phyloP scores from a whole-genome alignment of 2,888 invertebrate species.

The Agonopterix subpropinquella region DNA sequence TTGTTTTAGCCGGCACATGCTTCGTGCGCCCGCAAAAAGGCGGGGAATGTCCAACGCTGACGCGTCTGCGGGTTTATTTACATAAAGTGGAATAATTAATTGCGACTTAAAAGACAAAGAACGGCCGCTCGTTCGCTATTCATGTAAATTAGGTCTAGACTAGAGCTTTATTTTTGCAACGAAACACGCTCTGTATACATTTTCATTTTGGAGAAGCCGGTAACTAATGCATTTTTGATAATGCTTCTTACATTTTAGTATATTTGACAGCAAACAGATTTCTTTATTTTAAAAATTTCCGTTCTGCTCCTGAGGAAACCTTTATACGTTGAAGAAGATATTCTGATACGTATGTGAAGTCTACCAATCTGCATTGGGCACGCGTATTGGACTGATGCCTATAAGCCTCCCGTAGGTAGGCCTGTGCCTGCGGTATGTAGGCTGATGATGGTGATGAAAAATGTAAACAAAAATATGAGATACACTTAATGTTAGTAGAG shows the following conservation, averaged over 20 bases:
- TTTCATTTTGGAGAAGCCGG: slow-evolving; percentile 3
- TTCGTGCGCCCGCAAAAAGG: slow-evolving; percentile 38
- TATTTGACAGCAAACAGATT: background rate
- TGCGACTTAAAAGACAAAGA: slow-evolving; percentile 67
- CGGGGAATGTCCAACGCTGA: slow-evolving; percentile 35
- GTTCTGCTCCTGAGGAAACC: too few species aligned
- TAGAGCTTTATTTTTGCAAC: slow-evolving; percentile 39
- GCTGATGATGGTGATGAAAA: too few species aligned
- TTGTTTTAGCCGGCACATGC: slow-evolving; percentile 34
- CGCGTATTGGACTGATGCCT: too few species aligned
- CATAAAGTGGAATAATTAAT: slow-evolving; percentile 72
- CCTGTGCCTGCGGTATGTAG: too few species aligned
- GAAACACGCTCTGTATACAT: slow-evolving; percentile 14
- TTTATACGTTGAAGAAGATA: too few species aligned
- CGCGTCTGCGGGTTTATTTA: slow-evolving; percentile 50
- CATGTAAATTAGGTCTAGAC: slow-evolving; percentile 64
- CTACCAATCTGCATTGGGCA: too few species aligned
- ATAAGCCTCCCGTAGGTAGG: too few species aligned
- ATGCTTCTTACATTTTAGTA: background rate
- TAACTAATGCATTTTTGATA: slow-evolving; percentile 3
- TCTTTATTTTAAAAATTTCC: too few species aligned
- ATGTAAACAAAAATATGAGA: too few species aligned
- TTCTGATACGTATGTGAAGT: too few species aligned
- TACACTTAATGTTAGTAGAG: too few species aligned
- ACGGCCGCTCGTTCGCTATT: slow-evolving; percentile 49